Evolutionary conservation across 2,797 vertebrate species (phyloP).

Genomic region (Stomatorhinus walkeri): DNA sequence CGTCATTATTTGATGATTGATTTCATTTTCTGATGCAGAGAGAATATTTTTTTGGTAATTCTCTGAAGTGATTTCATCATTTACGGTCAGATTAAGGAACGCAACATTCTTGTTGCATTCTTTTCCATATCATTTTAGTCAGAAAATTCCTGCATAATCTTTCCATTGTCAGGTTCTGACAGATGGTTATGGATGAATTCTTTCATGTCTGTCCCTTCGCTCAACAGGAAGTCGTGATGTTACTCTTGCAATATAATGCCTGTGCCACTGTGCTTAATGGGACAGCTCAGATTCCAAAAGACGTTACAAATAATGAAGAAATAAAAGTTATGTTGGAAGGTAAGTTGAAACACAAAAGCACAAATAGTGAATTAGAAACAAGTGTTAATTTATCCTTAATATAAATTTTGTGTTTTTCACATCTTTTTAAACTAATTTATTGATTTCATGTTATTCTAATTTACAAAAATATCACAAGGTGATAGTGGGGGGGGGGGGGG

Average conservation of each 20-base stretch:
- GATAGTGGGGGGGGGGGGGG: neutral
- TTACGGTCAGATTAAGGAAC: neutral
- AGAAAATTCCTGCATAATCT: neutral
- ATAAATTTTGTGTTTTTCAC: neutral
- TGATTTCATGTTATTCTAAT: neutral
- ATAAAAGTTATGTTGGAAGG: conserved; percentile 91
- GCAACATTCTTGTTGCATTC: neutral
- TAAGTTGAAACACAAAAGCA: conserved; percentile 41
- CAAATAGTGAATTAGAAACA: neutral
- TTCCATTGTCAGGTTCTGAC: neutral
- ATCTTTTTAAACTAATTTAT: neutral
- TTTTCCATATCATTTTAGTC: neutral
- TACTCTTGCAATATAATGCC: conserved; percentile 79
- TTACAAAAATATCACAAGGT: neutral
- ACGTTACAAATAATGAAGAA: conserved; percentile 80
- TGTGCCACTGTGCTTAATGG: conserved; percentile 85
- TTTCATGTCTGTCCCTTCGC: conserved; percentile 32
- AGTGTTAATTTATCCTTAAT: neutral
- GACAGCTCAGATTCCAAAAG: conserved; percentile 85
- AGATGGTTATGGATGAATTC: neutral
- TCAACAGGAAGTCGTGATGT: conserved; percentile 88
- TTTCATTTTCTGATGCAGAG: neutral
- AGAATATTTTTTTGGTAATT: neutral
- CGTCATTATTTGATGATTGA: neutral
- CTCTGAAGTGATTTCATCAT: neutral